Conservation (phyloP, 2,888 invertebrate genomes). For the Tetheella fluctuosa region DNA sequence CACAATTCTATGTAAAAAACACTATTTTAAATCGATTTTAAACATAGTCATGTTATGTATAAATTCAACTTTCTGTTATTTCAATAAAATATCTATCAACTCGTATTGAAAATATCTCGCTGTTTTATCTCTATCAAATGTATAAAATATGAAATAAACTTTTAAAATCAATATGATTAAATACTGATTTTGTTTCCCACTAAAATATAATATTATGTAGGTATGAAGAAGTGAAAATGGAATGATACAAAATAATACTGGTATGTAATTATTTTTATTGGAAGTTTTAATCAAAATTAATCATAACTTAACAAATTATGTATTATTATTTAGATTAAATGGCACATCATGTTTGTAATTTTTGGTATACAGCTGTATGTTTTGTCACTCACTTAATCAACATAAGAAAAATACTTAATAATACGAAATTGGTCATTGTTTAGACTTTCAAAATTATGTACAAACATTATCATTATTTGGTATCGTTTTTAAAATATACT, state of each 20-base stretch:
- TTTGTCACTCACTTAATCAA: slow-evolving; percentile 14
- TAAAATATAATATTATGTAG: not conserved
- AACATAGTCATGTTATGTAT: not conserved
- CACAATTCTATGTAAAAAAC: too few relatives aligned
- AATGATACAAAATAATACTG: not conserved
- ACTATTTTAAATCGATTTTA: too few relatives aligned
- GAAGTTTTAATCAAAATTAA: slow-evolving; percentile 8
- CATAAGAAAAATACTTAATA: slow-evolving; percentile 11
- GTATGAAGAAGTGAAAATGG: not conserved
- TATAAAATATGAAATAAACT: not conserved
- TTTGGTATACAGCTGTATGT: slow-evolving; percentile 71
- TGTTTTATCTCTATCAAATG: not conserved
- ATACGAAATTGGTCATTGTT: not conserved
- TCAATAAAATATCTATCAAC: not conserved
- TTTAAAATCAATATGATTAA: not conserved
- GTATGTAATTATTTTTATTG: slow-evolving; percentile 32
- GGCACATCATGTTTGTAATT: slow-evolving; percentile 42
- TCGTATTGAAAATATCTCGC: not conserved
- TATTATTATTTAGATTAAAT: slow-evolving; percentile 29
- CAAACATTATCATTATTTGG: slow-evolving; percentile 15
- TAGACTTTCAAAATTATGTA: slow-evolving; percentile 5
- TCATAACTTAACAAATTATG: not conserved
- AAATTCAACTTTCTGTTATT: not conserved
- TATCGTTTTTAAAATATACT: slow-evolving; percentile 19
- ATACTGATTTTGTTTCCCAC: not conserved